phyloP scores from a whole-genome alignment of 2,797 vertebrate species.

The Psittacula derbiana region DNA sequence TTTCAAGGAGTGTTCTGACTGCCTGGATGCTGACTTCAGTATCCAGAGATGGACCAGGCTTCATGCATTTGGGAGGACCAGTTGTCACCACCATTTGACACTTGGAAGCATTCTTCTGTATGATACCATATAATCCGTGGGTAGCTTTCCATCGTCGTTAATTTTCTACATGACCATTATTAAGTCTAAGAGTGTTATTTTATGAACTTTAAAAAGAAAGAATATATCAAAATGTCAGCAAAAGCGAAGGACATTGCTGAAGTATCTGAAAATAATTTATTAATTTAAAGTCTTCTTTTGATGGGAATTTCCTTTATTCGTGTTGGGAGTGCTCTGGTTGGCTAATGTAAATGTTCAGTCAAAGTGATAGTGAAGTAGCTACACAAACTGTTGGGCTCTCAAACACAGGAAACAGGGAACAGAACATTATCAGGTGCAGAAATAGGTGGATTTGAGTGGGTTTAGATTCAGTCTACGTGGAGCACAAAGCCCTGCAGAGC shows the following conservation, averaged over 20 bases:
- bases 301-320: slow-evolving; percentile 35
- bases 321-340: slow-evolving; percentile 60
- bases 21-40: background rate
- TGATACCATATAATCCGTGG: background rate
- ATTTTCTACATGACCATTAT: slow-evolving; percentile 55
- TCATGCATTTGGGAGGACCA: background rate
- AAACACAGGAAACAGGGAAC: background rate
- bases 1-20: background rate
- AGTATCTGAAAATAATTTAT: slow-evolving; percentile 77
- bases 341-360: slow-evolving; percentile 34
- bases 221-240: slow-evolving; percentile 51
- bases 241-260: slow-evolving; percentile 54
- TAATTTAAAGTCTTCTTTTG: slow-evolving; percentile 62
- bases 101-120: slow-evolving; percentile 40
- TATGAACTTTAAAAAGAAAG: slow-evolving; percentile 51
- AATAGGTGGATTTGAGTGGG: background rate
- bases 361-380: background rate
- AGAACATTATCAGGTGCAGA: background rate
- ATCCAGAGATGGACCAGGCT: background rate
- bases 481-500: background rate
- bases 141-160: slow-evolving; percentile 33
- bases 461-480: background rate
- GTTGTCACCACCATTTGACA: background rate
- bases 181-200: slow-evolving; percentile 55
- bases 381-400: background rate